These are phyloP conservation scores for Tuta absoluta DNA, from an alignment of 2,888 invertebrate genomes.

Conservation along the genomic window DNA sequence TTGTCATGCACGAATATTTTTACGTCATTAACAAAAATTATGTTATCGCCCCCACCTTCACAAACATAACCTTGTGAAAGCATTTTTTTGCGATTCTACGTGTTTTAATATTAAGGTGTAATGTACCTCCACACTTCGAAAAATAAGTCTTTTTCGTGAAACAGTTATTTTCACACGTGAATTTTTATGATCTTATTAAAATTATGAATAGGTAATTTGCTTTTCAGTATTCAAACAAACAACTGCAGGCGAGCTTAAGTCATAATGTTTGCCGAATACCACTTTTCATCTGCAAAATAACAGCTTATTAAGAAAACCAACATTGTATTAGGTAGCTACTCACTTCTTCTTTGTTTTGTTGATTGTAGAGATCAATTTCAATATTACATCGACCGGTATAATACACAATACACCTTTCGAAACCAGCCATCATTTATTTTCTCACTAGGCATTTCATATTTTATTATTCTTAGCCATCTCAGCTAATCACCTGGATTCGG, in stretches of 20 bases:
- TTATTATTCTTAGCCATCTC: constrained; percentile 5
- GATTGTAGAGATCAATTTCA: neutral
- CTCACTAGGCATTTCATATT: neutral
- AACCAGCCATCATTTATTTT: constrained; percentile 12
- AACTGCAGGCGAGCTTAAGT: neutral
- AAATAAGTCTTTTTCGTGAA: no score
- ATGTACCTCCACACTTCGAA: no score
- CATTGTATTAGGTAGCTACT: neutral
- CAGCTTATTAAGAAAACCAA: neutral
- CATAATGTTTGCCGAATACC: no score
- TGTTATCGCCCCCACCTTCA: constrained; percentile 36
- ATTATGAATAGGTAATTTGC: neutral
- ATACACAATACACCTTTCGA: constrained; percentile 17
- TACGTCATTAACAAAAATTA: constrained; percentile 54
- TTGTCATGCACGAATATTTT: constrained; percentile 49
- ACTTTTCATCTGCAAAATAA: neutral
- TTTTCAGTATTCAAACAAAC: neutral
- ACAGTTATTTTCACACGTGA: no score
- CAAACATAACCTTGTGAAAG: neutral
- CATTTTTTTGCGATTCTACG: neutral
- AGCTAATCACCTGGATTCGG: constrained; percentile 1
- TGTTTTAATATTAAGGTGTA: neutral
- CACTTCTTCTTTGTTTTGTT: no score
- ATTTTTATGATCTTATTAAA: neutral
- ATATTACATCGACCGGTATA: neutral